Evolutionary conservation across 2,888 invertebrate species (phyloP).

Genomic region (Drosophila suboccidentalis): DNA sequence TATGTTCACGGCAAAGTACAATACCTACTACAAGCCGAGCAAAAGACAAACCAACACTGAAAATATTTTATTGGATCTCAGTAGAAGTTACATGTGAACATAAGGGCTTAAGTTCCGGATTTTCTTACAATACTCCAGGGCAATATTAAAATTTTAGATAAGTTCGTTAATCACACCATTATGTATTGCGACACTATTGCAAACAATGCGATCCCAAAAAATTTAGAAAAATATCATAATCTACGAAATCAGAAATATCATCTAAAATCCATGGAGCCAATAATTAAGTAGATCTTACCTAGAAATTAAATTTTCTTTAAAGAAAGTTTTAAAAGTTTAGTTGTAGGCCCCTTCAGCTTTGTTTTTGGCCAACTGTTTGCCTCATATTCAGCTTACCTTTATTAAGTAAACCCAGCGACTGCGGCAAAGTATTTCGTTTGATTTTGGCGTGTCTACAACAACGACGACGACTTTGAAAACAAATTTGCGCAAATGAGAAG

Average conservation of each 20-base stretch:
- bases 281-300: no score
- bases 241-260: not conserved
- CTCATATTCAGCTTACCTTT: not conserved
- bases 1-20: constrained; percentile 8
- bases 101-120: not conserved
- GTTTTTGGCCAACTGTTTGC: constrained; percentile 17
- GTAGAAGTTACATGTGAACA: not conserved
- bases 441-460: constrained; percentile 65
- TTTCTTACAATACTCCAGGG: no score
- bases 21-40: constrained; percentile 8
- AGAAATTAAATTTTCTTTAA: not conserved
- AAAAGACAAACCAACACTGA: constrained; percentile 8
- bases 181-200: no score
- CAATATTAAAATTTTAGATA: no score
- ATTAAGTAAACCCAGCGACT: constrained; percentile 32
- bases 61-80: not conserved
- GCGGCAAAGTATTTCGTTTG: constrained; percentile 61
- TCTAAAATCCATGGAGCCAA: not conserved
- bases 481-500: constrained; percentile 62
- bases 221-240: not conserved
- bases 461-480: constrained; percentile 72
- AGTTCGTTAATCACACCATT: no score
- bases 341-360: not conserved
- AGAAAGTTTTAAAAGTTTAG: not conserved
- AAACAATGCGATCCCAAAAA: not conserved